Base-by-base conservation (phyloP, 2,113 vertebrate genomes). In the Corythaeola cristata region DNA sequence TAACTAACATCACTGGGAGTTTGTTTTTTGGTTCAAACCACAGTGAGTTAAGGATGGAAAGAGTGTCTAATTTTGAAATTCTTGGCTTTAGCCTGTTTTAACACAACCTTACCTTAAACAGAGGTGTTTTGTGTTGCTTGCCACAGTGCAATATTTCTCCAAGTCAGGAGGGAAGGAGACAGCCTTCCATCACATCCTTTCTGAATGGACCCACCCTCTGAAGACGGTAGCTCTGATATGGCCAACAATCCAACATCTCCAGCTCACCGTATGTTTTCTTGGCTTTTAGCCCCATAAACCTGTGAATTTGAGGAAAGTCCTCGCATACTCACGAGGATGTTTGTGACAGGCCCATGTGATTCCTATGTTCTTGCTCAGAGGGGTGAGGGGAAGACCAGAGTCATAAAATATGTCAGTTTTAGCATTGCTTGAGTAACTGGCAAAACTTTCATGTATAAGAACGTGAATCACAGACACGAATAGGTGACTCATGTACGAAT, bases 31-130 rank as follows among this genome's bases (percentile, higher is more conserved):
- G 23, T 91, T 89, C 56, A 67, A 96, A 82, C 87, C 89, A 41
- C 84, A 90, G 91, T 30, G 44, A 89, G 15, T 68, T 94, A 81
- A 56, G 72, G 77, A 80, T 41, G 94, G 94, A 96, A 96, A 91
- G 58, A 64, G 50, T 92, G 83, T 66, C 47, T 87, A 88, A 80
- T 44, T 69, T 83, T 60, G 62, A 94, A 82, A 94, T 85, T 76
- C 91, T 85, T 94, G 95, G 91, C 91, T 82, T 78, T 26, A 47
- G 75, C 47, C 55, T 30, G 18, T 35, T 85, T 91, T 76, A 90
- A 85, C 53, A 72, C 62, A 75, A 39, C 83, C 33, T 85, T 37
- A 88, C 91, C 84, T 95, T 82, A 47, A 82, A 96, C 87, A 96
- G 94, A 83, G 89, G 77, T 85, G 87, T 69, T 91, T 59, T 95